Percentiles rank a stretch among this genome's conserved stretches.
Evolutionary conservation across 1,140 invertebrate species (phyloP).

Genomic region (Ooceraea biroi): DNA sequence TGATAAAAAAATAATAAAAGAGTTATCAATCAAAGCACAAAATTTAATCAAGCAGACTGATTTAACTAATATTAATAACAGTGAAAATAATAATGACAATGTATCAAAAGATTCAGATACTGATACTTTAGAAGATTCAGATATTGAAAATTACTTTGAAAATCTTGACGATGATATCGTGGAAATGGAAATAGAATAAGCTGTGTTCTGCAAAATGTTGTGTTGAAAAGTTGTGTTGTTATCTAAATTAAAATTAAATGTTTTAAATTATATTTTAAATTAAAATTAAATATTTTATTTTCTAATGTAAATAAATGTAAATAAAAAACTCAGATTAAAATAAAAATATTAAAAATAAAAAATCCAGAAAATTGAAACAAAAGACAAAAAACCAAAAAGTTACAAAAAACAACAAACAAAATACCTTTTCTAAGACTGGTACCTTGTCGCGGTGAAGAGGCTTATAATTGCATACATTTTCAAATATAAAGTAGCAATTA

Average conservation of each 20-base stretch:
- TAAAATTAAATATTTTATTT: too few species aligned
- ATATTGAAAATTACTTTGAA: constrained; percentile 51
- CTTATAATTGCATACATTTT: constrained; percentile 49
- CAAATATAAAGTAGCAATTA: constrained; percentile 16
- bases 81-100: constrained; percentile 9
- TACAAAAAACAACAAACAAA: not conserved
- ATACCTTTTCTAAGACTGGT: constrained; percentile 32
- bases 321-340: constrained; percentile 1
- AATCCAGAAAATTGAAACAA: not conserved
- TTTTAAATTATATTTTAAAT: too few species aligned
- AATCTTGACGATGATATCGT: constrained; percentile 34
- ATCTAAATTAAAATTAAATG: too few species aligned
- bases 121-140: constrained; percentile 18
- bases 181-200: constrained; percentile 6
- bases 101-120: constrained; percentile 29
- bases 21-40: constrained; percentile 24
- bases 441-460: constrained; percentile 46
- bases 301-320: too few species aligned
- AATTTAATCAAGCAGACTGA: constrained; percentile 21
- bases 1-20: constrained; percentile 24
- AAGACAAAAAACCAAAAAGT: constrained; percentile 20
- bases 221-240: too few species aligned
- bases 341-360: constrained; percentile 23
- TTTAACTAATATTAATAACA: constrained; percentile 16
- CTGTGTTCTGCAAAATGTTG: too few species aligned